phyloP scores from a whole-genome alignment of 2,113 vertebrate genomes.

The Salvator merianae region DNA sequence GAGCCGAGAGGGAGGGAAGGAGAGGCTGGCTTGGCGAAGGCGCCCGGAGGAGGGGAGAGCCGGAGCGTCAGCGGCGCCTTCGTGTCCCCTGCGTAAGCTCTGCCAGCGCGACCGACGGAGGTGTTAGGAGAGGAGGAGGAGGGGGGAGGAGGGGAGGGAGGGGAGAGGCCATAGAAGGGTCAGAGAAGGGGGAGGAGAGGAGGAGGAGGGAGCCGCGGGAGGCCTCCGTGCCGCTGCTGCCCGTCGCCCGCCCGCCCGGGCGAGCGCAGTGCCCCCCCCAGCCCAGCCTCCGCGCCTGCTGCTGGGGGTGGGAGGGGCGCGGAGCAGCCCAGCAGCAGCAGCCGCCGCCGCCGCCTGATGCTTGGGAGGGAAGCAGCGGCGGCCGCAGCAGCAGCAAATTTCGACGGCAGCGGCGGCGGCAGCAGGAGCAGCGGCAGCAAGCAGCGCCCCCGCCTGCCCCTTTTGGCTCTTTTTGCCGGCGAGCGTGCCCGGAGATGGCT shows the following conservation, averaged over 20 bases:
- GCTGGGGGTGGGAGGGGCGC: constrained; percentile 72
- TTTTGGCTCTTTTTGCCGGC: constrained; percentile 68
- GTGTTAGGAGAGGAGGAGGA: constrained; percentile 36
- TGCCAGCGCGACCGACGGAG: constrained; percentile 23
- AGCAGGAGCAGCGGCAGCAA: no score
- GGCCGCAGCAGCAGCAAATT: neutral
- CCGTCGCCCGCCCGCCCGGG: constrained; percentile 42
- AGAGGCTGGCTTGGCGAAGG: neutral
- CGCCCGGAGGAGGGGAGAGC: no score
- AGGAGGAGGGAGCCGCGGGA: constrained; percentile 21
- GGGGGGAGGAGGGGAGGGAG: constrained; percentile 32
- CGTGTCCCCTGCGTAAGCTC: constrained; percentile 18
- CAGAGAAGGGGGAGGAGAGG: neutral
- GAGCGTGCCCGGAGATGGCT: constrained; percentile 84
- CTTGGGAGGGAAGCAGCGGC: constrained; percentile 57
- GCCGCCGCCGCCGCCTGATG: constrained; percentile 63
- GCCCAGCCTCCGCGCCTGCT: constrained; percentile 59
- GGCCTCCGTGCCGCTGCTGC: neutral
- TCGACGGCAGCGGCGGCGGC: no score
- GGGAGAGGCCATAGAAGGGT: constrained; percentile 54
- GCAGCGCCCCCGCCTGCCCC: neutral
- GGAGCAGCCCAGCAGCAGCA: constrained; percentile 35
- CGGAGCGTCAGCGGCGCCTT: neutral
- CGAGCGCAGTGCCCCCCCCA: constrained; percentile 62
- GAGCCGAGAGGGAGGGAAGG: neutral